A percentile compares a stretch with the other conserved stretches of the same genome.
phyloP scores from a whole-genome alignment of 2,113 vertebrate genomes.

The Callipepla californica region DNA sequence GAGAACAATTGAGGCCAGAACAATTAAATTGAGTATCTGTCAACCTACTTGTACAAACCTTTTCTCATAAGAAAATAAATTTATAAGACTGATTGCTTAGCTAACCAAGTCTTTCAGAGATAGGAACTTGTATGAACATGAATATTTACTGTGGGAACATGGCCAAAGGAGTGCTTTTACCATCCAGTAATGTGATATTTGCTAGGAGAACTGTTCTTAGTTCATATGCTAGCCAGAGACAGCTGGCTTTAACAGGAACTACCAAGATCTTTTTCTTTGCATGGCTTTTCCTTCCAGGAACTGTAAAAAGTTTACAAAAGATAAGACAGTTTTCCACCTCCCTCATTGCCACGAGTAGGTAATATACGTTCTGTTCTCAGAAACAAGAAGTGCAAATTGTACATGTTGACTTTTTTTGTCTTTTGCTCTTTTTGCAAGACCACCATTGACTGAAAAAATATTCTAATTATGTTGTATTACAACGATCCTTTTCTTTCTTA shows the following conservation, averaged over 20 bases:
- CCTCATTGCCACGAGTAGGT: not conserved
- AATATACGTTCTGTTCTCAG: not conserved
- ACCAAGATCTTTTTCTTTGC: not conserved
- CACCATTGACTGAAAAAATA: not conserved
- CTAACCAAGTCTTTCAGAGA: not conserved
- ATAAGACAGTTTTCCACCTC: not conserved
- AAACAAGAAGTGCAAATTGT: not conserved
- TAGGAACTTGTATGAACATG: not conserved
- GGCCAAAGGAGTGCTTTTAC: not conserved
- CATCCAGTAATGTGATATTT: not conserved
- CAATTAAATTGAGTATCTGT: not conserved
- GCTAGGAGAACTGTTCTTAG: not conserved
- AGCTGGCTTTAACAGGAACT: not conserved
- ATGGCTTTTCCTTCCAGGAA: not conserved
- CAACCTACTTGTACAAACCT: not conserved
- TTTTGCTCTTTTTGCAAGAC: not conserved
- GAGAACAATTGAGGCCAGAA: not conserved
- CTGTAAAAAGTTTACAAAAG: not conserved
- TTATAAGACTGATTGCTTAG: not conserved
- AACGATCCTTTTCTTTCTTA: not conserved
- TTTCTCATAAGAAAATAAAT: slow-evolving; percentile 12
- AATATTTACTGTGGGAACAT: slow-evolving; percentile 6
- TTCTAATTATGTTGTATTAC: not conserved
- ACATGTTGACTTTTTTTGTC: not conserved
- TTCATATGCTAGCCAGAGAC: not conserved